phyloP scores from a whole-genome alignment of 2,797 vertebrate genomes.

The Australoheros facetus region DNA sequence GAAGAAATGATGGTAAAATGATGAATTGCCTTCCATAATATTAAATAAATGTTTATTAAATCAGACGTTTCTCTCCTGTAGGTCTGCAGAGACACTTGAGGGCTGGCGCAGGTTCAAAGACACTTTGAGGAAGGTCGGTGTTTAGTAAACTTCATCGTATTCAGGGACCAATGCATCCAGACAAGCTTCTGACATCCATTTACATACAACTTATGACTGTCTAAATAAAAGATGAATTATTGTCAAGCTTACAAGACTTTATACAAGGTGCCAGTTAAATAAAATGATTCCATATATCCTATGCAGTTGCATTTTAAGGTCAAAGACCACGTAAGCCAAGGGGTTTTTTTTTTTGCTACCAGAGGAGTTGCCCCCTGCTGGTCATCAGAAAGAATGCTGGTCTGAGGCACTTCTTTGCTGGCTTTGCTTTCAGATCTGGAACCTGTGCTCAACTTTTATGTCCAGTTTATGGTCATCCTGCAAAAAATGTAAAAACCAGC shows the following conservation, averaged over 20 bases:
- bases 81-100: conserved; percentile 44
- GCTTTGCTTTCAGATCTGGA: background rate
- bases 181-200: conserved; percentile 21
- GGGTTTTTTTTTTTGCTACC: background rate
- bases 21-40: background rate
- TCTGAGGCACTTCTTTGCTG: background rate
- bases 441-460: background rate
- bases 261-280: background rate
- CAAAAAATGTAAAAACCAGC: no score
- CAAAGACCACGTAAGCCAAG: no score
- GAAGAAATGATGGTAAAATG: background rate
- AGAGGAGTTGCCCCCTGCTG: background rate
- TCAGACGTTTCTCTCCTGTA: conserved; percentile 35
- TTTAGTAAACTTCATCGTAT: conserved; percentile 36
- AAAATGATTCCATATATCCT: background rate
- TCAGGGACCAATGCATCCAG: conserved; percentile 15
- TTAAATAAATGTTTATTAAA: conserved; percentile 30
- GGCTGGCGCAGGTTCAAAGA: conserved; percentile 45
- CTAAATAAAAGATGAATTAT: conserved; percentile 5
- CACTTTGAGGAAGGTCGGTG: conserved; percentile 14
- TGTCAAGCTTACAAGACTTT: background rate
- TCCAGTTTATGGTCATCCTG: background rate
- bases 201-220: conserved; percentile 8
- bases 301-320: background rate
- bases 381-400: background rate